These are phyloP conservation scores for Drosophila aff. DNA, from an alignment of 1,140 invertebrate genomes.

Conservation along the genomic window DNA sequence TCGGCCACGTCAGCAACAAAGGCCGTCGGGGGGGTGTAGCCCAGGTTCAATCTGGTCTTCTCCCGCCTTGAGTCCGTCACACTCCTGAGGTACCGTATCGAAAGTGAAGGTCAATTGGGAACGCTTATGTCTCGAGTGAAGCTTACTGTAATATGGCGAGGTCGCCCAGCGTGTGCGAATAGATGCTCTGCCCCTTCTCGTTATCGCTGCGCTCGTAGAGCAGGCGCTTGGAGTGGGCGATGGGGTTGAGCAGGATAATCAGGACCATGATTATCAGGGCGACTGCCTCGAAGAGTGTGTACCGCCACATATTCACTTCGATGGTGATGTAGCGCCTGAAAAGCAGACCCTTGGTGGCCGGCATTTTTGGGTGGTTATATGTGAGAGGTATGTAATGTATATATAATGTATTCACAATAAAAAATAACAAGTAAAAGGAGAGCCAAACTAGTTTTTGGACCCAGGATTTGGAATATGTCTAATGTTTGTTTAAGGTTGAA, in stretches of 20 bases:
- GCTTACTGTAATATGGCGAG: constrained; percentile 64
- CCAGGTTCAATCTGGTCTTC: constrained; percentile 52
- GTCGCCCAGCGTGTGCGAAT: constrained; percentile 49
- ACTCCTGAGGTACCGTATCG: constrained; percentile 1
- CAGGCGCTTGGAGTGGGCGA: constrained; percentile 49
- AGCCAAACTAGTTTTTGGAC: not conserved
- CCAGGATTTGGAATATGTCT: constrained; percentile 20
- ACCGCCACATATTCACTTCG: constrained; percentile 57
- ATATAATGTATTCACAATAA: constrained; percentile 9
- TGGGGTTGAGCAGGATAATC: constrained; percentile 59
- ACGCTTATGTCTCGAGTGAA: not conserved
- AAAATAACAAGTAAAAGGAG: not conserved
- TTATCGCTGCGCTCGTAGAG: constrained; percentile 37
- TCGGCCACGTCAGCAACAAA: constrained; percentile 25
- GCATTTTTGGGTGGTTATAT: constrained; percentile 38
- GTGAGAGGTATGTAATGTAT: not conserved
- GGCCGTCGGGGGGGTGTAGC: constrained; percentile 32
- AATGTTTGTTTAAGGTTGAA: not conserved
- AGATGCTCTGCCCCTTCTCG: constrained; percentile 27
- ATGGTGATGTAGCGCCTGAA: constrained; percentile 62
- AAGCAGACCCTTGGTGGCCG: constrained; percentile 55
- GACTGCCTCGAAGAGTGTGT: constrained; percentile 52
- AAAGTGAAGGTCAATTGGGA: not conserved
- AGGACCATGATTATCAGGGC: constrained; percentile 54
- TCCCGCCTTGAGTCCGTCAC: constrained; percentile 58